Evolutionary conservation across 2,113 vertebrate genomes (phyloP).

Genomic region (Anhinga anhinga): DNA sequence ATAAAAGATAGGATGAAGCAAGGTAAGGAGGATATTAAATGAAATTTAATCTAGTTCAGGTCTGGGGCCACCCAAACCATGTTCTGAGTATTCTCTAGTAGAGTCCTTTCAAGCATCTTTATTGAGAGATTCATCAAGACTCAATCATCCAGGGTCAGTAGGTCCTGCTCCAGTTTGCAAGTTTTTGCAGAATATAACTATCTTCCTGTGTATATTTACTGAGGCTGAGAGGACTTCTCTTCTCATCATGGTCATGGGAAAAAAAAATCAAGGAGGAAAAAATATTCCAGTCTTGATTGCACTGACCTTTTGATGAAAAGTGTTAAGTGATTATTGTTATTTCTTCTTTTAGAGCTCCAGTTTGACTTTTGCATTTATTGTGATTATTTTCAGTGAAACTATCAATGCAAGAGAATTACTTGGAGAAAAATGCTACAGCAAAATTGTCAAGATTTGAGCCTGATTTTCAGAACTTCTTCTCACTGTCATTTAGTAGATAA

Average conservation of each 20-base stretch:
- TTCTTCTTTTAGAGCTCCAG: background rate
- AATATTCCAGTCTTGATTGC: background rate
- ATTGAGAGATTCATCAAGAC: background rate
- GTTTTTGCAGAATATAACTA: background rate
- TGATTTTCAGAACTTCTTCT: background rate
- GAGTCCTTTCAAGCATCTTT: background rate
- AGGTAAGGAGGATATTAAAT: background rate
- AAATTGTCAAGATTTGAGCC: background rate
- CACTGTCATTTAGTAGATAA: background rate
- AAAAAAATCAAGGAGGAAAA: background rate
- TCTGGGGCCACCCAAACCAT: background rate
- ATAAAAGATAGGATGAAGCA: background rate
- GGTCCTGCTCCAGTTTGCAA: background rate
- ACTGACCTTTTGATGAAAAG: background rate
- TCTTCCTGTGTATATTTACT: background rate
- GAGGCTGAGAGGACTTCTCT: background rate
- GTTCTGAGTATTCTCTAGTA: background rate
- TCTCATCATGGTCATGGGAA: background rate
- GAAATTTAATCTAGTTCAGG: background rate
- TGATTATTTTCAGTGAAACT: background rate
- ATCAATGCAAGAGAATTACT: background rate
- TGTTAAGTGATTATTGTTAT: background rate
- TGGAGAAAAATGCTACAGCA: background rate
- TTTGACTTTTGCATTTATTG: background rate
- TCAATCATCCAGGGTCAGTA: background rate